Evolutionary conservation across 2,797 vertebrate species (phyloP), one percentile per base, ranked within the genome.

Genomic region (Mycteria americana): DNA sequence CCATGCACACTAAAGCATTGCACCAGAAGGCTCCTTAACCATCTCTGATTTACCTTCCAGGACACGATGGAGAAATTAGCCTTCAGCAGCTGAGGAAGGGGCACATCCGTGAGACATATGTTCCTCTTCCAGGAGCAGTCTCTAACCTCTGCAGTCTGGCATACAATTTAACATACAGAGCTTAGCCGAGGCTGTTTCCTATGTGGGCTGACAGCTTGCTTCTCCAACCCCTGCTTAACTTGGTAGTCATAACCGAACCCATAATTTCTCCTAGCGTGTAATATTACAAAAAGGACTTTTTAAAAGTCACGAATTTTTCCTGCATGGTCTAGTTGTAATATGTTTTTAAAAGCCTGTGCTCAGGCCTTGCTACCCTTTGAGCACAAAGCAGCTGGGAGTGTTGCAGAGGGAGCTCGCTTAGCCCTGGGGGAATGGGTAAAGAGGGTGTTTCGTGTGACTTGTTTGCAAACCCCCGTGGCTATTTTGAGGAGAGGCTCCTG

Each of bases 391-490:
- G n/a, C 74, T 77, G 64, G 70, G 75, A 97, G 50, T 27, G 53
- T 51, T 93, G 75, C 91, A 64, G 60, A 67, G 82, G 76, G 85
- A 92, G 54, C 51, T 93, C n/a, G 31, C 70, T 59, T 64, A 39
- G 88, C 92, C 45, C 74, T 45, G 37, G 41, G 79, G 94, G 77
- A 94, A 88, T 19, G 65, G 76, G 89, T 81, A 75, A 86, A 88
- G 85, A 78, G 88, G 54, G 39, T 95, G 80, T 93, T 95, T 79
- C 13, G 1, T 93, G 70, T 85, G 85, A 89, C 88, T 93, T 90
- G 83, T 92, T 94, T 94, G 92, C 82, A 93, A 93, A 91, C 76
- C 79, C 96, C 39, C 53, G 83, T 95, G 85, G 92, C 87, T 93
- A 37, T 94, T 95, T 46, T 75, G 62, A 91, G 91, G 84, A 80